A percentile compares a stretch with the other conserved stretches of the same genome.
Evolutionary conservation across 2,888 invertebrate species (phyloP).

Genomic region (Malachius bipustulatus): DNA sequence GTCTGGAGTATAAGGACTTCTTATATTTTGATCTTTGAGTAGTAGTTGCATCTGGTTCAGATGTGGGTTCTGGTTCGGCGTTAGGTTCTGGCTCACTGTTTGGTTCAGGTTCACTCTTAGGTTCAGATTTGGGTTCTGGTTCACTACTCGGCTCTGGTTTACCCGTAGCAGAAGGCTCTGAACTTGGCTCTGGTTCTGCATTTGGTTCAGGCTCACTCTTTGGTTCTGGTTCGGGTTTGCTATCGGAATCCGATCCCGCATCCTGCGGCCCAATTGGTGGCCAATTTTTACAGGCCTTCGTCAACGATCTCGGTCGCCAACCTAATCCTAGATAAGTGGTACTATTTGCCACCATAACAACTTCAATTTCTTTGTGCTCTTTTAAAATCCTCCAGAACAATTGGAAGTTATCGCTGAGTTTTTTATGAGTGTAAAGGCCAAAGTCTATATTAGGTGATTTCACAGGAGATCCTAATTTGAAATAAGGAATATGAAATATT

Average conservation of each 20-base stretch:
- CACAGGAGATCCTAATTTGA: slow-evolving; percentile 61
- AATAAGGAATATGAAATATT: too few species aligned
- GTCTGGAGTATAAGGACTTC: slow-evolving; percentile 31
- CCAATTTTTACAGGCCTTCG: slow-evolving; percentile 68
- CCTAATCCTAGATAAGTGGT: slow-evolving; percentile 82
- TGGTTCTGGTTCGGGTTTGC: slow-evolving; percentile 16
- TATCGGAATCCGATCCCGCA: slow-evolving; percentile 29
- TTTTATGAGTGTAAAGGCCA: slow-evolving; percentile 54
- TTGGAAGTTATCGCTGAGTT: slow-evolving; percentile 61
- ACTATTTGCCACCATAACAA: slow-evolving; percentile 77
- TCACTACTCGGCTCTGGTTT: slow-evolving; percentile 26
- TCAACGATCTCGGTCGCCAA: slow-evolving; percentile 75
- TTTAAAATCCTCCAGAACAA: slow-evolving; percentile 78
- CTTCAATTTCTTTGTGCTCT: slow-evolving; percentile 76
- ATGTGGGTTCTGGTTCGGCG: slow-evolving; percentile 32
- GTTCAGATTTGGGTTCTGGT: slow-evolving; percentile 33
- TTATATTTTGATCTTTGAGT: slow-evolving; percentile 24
- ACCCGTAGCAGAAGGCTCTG: slow-evolving; percentile 32
- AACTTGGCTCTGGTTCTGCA: slow-evolving; percentile 31
- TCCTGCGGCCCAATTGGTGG: slow-evolving; percentile 46
- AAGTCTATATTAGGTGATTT: slow-evolving; percentile 63
- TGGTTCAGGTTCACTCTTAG: slow-evolving; percentile 30
- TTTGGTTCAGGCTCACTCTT: slow-evolving; percentile 28
- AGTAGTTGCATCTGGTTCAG: slow-evolving; percentile 30
- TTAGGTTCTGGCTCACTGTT: slow-evolving; percentile 24